Base-by-base conservation (phyloP, 2,888 invertebrate genomes). In the Cephus spinipes region DNA sequence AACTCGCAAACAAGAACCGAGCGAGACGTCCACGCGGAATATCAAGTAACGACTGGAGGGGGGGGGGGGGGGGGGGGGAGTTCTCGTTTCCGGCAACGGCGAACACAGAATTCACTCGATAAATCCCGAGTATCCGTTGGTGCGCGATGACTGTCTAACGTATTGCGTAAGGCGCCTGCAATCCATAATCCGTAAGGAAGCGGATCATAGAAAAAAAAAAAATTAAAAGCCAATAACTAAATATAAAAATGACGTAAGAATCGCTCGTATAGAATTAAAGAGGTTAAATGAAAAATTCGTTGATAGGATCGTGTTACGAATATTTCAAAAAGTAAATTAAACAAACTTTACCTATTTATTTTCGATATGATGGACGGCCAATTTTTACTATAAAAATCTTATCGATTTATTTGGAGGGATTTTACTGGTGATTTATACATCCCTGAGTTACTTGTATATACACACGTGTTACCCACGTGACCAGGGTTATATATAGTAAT, bases 341-440 rank as follows among this genome's bases (percentile, higher is more conserved):
- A 23, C 9, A 23, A 55, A 15, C 15, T 23, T 23, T 15, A 23
- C 6, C 23, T 2, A 55, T 15, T 55, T 23, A 9, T 23, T 55
- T 2, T 55, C 9, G 2, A 23, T 9, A 0, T 0, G 55, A 55
- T 0, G 9, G 0, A 23, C 15, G 23, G 23, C 15, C 40, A 12
- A 15, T 40, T 15, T 40, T 40, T 40, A 55, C 0, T 1, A 23
- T 23, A 1, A 55, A 6, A 40, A 40, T 40, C 15, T 40, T 6
- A 40, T 15, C 15, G 40, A 40, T 40, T 15, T 15, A 4, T 40
- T 15, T 2, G 4, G 4, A 12, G 12, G 12, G 3, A 12, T 3
- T 35, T 35, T 35, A 35, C 12, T 35, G 3, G 12, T 35, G 35
- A 35, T 12, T 35, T 35, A 35, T 35, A 35, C 3, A 35, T 3